Evolutionary conservation across 2,113 vertebrate genomes (phyloP), one percentile per base, ranked within the genome.

Genomic region (Globicephala melas): DNA sequence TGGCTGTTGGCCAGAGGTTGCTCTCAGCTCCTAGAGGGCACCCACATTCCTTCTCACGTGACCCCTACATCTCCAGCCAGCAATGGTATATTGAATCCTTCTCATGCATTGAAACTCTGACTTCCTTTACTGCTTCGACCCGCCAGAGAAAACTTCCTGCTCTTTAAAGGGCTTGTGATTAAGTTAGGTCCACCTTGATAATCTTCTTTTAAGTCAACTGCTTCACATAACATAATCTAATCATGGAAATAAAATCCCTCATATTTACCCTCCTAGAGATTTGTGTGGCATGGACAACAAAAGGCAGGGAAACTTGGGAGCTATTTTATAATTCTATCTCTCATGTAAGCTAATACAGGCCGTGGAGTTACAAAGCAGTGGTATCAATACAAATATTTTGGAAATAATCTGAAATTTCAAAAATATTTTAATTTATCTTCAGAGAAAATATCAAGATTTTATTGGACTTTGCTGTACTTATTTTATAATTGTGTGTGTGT

Each of bases 1-100:
- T 25, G 47, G 25, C 1, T 70, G 3, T 25, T 15, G 6, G 2
- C 20, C 13, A 8, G 14, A 8, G 2, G 0, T 21, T 62, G 4
- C 55, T 26, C 12, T 21, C 25, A 80, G 14, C 23, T 89, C 5
- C 47, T 14, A 12, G 31, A 41, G 10, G 15, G 8, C 12, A 62
- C 3, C n/a, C 3, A 2, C 0, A 14, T 17, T 62, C 41, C 4
- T 60, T 74, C 17, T 38, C 8, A 38, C 1, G 2, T 25, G 31
- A 28, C 2, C 7, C 8, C 5, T 41, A 10, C 0, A 10, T 17
- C 14, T 58, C 4, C n/a, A 53, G 3, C 5, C 50, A 70, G 25
- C 8, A 21, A 11, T 15, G 8, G 3, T 5, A 58, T 33, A 58
- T 18, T 47, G 20, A 91, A 38, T 53, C 3, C 17, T 70, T 47